These are phyloP conservation scores for Gasterosteus nipponicus DNA, from an alignment of 2,113 vertebrate species.

Conservation along the genomic window DNA sequence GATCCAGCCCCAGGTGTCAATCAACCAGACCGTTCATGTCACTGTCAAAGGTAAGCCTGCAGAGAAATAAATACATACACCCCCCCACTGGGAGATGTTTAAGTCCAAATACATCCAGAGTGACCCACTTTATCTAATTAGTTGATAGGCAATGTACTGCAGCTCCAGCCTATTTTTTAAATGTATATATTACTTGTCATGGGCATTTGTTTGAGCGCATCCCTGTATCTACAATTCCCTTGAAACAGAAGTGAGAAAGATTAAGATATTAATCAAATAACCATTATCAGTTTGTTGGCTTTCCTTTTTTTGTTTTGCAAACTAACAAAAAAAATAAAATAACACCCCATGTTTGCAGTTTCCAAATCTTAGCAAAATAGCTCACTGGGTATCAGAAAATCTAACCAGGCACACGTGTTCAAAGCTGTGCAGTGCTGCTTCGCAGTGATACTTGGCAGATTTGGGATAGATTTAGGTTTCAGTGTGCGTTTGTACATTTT, in stretches of 20 bases:
- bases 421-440: slow-evolving; percentile 23
- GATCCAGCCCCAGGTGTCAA: slow-evolving; percentile 97
- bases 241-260: not conserved
- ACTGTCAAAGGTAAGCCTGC: slow-evolving; percentile 91
- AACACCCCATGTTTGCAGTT: not conserved
- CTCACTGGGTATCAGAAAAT: not conserved
- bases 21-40: slow-evolving; percentile 97
- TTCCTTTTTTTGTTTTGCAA: not conserved
- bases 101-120: not conserved
- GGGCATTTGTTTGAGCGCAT: not conserved
- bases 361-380: not conserved
- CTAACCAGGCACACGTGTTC: not conserved
- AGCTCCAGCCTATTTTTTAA: not conserved
- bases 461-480: slow-evolving; percentile 32
- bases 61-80: not conserved
- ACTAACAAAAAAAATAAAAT: not conserved
- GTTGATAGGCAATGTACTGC: not conserved
- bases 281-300: not conserved
- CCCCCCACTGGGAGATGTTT: not conserved
- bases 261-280: not conserved
- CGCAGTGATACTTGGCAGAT: not conserved
- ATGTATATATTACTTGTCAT: not conserved
- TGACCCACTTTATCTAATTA: not conserved
- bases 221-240: not conserved
- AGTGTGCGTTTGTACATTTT: slow-evolving; percentile 42